These are phyloP conservation scores for Aradus depressus DNA, from an alignment of 2,888 invertebrate genomes.

Conservation along the genomic window DNA sequence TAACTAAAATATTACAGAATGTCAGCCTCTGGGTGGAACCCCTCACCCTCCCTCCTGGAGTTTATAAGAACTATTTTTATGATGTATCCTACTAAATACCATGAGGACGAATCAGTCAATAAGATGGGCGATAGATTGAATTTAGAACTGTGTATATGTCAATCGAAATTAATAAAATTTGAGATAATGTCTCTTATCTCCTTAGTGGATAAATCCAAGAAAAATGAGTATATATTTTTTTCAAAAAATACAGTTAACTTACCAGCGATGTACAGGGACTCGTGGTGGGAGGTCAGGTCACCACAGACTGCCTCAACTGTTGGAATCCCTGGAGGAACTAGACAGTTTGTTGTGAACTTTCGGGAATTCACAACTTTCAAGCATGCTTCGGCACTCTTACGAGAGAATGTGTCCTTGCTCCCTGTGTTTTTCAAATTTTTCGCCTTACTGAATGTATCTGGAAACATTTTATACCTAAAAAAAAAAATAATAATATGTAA, in stretches of 20 bases:
- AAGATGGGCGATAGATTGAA: too few relatives aligned
- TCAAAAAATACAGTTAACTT: conserved; percentile 16
- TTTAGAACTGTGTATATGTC: too few relatives aligned
- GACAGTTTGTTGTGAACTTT: conserved; percentile 42
- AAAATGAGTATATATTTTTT: too few relatives aligned
- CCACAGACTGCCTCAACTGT: conserved; percentile 39
- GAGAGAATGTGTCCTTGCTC: conserved; percentile 47
- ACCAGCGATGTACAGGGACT: conserved; percentile 54
- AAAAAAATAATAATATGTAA: conserved; percentile 13
- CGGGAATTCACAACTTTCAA: conserved; percentile 41
- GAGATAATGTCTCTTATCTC: too few relatives aligned
- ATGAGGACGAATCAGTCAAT: too few relatives aligned
- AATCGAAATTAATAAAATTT: too few relatives aligned
- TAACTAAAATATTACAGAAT: too few relatives aligned
- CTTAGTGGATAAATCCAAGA: too few relatives aligned
- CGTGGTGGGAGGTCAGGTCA: conserved; percentile 45
- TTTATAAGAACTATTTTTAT: too few relatives aligned
- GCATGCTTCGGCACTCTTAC: conserved; percentile 50
- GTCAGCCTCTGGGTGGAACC: too few relatives aligned
- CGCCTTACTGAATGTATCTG: conserved; percentile 39
- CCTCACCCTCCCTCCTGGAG: too few relatives aligned
- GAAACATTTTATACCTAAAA: conserved; percentile 40
- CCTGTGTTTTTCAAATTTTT: conserved; percentile 38
- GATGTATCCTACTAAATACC: too few relatives aligned
- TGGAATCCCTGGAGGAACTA: conserved; percentile 45